A percentile compares a stretch with the other conserved stretches of the same genome.
Conservation (phyloP, 2,797 vertebrate genomes). For the Oreochromis grahami region DNA sequence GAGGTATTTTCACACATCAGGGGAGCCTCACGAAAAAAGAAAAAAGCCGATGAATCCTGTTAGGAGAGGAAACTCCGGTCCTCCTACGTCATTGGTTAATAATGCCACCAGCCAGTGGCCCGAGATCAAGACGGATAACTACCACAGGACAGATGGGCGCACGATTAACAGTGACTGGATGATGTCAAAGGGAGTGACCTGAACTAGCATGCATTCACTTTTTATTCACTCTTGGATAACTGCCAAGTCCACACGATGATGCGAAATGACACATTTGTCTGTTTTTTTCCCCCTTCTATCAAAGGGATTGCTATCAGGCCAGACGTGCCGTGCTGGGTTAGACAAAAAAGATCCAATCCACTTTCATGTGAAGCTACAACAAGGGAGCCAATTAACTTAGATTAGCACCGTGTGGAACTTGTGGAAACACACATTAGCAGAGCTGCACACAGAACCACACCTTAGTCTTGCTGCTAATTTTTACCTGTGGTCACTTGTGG, state of each 20-base stretch:
- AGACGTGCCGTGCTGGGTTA: neutral
- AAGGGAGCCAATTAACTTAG: neutral
- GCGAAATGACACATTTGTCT: neutral
- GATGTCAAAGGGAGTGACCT: constrained; percentile 14
- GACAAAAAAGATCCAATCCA: neutral
- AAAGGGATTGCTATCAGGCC: neutral
- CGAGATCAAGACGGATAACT: constrained; percentile 44
- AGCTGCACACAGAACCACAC: neutral
- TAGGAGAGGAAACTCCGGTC: constrained; percentile 59
- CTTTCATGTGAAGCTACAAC: neutral
- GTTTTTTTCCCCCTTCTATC: neutral
- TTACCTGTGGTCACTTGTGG: neutral
- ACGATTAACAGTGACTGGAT: constrained; percentile 53
- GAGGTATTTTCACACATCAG: constrained; percentile 15
- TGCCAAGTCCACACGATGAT: neutral
- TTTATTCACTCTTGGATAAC: neutral
- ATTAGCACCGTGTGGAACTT: neutral
- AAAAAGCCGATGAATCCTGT: constrained; percentile 38
- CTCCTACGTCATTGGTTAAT: constrained; percentile 61
- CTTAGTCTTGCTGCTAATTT: neutral
- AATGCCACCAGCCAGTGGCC: constrained; percentile 39
- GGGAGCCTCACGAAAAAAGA: constrained; percentile 23
- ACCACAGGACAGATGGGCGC: constrained; percentile 55
- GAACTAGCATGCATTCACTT: constrained; percentile 6
- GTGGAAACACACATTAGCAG: neutral